Conservation (phyloP, 2,113 vertebrate species). For the Epinephelus lanceolatus region DNA sequence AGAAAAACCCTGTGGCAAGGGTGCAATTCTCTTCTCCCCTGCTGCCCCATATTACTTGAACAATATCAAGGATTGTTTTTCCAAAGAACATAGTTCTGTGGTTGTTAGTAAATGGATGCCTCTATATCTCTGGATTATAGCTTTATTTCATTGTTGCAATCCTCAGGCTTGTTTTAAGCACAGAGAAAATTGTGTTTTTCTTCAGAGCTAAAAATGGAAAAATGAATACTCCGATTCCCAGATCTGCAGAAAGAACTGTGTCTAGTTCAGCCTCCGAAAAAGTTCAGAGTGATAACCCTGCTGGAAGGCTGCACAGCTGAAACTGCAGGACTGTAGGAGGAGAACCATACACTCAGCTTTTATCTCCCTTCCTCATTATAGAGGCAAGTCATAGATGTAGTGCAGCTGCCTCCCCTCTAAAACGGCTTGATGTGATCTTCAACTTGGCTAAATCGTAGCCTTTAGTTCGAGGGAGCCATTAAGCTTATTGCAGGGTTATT, state of each 20-base stretch:
- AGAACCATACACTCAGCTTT: background rate
- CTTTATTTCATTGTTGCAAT: background rate
- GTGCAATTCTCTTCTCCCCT: background rate
- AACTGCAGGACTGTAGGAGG: background rate
- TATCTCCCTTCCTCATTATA: conserved; percentile 11
- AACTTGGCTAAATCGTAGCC: conserved; percentile 1
- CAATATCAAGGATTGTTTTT: background rate
- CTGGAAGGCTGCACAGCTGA: background rate
- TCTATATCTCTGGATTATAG: background rate
- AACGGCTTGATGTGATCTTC: conserved; percentile 28
- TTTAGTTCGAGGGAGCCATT: conserved; percentile 8
- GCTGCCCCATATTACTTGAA: background rate
- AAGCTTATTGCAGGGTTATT: background rate
- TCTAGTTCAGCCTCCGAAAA: conserved; percentile 4
- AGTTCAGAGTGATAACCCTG: background rate
- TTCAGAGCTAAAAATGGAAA: conserved; percentile 19
- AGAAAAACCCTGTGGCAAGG: background rate
- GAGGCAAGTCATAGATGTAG: conserved; percentile 20
- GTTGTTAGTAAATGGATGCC: background rate
- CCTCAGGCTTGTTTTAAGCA: conserved; percentile 6
- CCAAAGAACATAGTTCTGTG: background rate
- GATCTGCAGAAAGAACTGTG: conserved; percentile 19
- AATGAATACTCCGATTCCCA: background rate
- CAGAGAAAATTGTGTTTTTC: background rate
- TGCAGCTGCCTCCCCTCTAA: background rate